These are phyloP conservation scores for Catharus ustulatus DNA, from an alignment of 2,797 vertebrate genomes.

Conservation along the genomic window DNA sequence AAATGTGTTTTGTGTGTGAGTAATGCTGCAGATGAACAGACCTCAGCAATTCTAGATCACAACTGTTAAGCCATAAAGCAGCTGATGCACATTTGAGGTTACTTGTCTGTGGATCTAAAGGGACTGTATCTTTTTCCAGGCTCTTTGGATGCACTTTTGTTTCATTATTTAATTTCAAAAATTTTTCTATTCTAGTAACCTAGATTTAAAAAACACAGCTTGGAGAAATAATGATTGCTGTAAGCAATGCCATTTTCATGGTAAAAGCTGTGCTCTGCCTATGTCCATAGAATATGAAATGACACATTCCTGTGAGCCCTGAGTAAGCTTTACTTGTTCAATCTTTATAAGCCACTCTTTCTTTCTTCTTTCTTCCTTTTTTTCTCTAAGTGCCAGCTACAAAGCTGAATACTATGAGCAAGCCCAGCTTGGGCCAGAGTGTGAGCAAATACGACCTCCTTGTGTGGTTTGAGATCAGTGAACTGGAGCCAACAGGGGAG, in stretches of 20 bases:
- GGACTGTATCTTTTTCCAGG: not conserved
- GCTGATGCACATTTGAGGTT: not conserved
- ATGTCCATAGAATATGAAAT: not conserved
- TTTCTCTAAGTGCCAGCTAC: slow-evolving; percentile 89
- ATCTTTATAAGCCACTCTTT: not conserved
- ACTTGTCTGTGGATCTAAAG: not conserved
- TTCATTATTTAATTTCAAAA: not conserved
- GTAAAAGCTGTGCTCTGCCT: not conserved
- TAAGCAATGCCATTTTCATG: not conserved
- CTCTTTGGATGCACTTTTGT: not conserved
- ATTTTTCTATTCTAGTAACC: not conserved
- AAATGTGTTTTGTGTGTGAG: not conserved
- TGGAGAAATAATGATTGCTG: not conserved
- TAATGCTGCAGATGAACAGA: not conserved
- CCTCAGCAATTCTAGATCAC: not conserved
- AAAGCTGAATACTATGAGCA: slow-evolving; percentile 93
- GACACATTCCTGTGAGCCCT: not conserved
- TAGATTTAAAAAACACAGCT: not conserved
- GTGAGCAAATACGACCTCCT: slow-evolving; percentile 98
- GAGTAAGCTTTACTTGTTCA: not conserved
- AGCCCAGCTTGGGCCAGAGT: slow-evolving; percentile 93
- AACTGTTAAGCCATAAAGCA: not conserved
- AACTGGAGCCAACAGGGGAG: slow-evolving; percentile 99
- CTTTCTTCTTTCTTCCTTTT: not conserved
- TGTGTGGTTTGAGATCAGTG: slow-evolving; percentile 99